Base-by-base conservation (phyloP, 2,113 vertebrate genomes). In the Urocitellus parryii region DNA sequence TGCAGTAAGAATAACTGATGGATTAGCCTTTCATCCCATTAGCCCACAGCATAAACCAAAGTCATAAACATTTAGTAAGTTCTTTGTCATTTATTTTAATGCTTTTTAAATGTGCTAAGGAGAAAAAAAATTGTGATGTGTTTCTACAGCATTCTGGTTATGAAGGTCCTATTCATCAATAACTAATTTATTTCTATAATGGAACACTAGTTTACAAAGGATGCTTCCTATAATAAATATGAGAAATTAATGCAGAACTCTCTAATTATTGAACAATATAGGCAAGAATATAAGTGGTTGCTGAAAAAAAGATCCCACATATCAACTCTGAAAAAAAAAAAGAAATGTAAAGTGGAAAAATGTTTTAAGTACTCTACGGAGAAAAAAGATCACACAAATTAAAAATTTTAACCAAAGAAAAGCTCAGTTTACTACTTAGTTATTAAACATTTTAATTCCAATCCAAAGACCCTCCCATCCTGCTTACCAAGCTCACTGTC, bases 141-240 rank as follows among this genome's bases (percentile, higher is more conserved):
- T 97, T 97, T 97, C 96, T 97, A 93, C 56, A 98, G 77, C 88
- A 68, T 74, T 95, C 96, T 97, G 88, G 72, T 96, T 97, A 96
- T 97, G 96, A 98, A 97, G 93, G 42, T 97, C 94, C 97, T 98
- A 97, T 96, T 98, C 97, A 98, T 98, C 97, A 98, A 76, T 93
- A 96, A 73, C 96, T 97, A 96, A 97, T 98, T 98, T 97, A 98
- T 97, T 96, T 95, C 90, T 93, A 81, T 94, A 98, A 98, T 97
- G 94, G 96, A 97, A 84, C 96, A 90, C 95, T 91, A 97, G 96
- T 95, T 97, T 98, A 97, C 94, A 78, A 97, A 95, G 67, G 97
- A 92, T 85, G 34, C 73, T 92, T 96, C 83, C 68, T 78, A 96
- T 84, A 97, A 97, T 87, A 97, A 97, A 97, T 94, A 83, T 88